These are phyloP conservation scores for Rhopalosiphum padi DNA, from an alignment of 1,140 invertebrate genomes.

Conservation along the genomic window DNA sequence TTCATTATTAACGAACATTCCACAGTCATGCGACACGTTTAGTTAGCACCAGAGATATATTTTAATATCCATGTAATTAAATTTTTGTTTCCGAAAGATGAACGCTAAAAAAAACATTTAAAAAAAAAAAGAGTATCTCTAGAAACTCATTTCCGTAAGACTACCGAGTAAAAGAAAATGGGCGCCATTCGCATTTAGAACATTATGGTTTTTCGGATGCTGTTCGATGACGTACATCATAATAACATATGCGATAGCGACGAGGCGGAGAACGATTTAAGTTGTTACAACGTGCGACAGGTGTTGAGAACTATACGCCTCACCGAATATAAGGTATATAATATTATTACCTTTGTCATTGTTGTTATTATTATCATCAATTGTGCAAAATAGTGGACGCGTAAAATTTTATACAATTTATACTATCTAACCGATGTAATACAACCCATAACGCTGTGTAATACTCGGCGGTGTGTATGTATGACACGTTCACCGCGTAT, in stretches of 20 bases:
- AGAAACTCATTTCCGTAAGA: background rate
- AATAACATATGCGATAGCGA: background rate
- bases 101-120: background rate
- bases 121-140: background rate
- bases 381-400: background rate
- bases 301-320: background rate
- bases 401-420: background rate
- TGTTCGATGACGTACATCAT: background rate
- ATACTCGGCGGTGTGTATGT: no score
- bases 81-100: background rate
- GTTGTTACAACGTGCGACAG: background rate
- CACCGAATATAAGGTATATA: background rate
- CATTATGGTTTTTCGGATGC: background rate
- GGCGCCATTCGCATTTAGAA: background rate
- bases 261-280: background rate
- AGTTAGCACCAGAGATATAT: background rate
- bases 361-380: background rate
- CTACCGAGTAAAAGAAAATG: background rate
- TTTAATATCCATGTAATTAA: slow-evolving; percentile 11
- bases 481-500: no score
- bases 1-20: slow-evolving; percentile 52
- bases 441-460: background rate
- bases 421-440: background rate
- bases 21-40: background rate
- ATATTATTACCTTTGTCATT: background rate